Base-by-base conservation (phyloP, 1,140 invertebrate genomes). In the Eupeodes corollae region DNA sequence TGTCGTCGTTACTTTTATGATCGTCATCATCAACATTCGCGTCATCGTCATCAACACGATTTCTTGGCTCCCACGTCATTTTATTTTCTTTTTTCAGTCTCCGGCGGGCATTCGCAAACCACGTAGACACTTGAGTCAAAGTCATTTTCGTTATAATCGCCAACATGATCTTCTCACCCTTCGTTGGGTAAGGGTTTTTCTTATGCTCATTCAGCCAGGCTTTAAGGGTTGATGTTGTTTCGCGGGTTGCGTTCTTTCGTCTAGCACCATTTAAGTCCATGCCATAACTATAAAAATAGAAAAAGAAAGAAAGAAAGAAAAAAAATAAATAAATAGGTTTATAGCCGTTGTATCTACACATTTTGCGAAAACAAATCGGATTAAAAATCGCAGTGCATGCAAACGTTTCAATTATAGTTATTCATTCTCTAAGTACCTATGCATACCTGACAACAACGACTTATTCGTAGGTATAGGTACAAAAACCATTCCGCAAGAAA, bases 141-240 rank as follows among this genome's bases (percentile, higher is more conserved):
- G 94, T 98, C 95, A 99, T 99, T 73, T 96, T 96, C 40, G 94
- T 98, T 59, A 98, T 93, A 61, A 98, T 95, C 35, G 94, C 94
- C 56, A 98, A 75, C 91, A 98, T 96, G 51, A 98, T 96, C 73
- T 99, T 98, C 72, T 98, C 94, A 14, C 91, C 93, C 73, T 98
- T 99, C 31, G 93, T 98, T 6, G 94, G 94, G 71, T 98, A 98
- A 1, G 95, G 95, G 71, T 98, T 98, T 74, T 97, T 98, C 71
- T 94, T 90, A 77, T 98, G 95, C 64, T 97, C 92, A 69, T 95
- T 95, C 3, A 98, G 76, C 95, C 95, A 98, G 13, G 92, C 91
- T 70, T 98, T 98, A 10, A 98, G 71, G 5, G 93, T 96, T 67
- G 88, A 92, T 18, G 94, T 98, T 16, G 93, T 97, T 72, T 98